phyloP scores from a whole-genome alignment of 1,140 invertebrate genomes.

The Musca domestica region DNA sequence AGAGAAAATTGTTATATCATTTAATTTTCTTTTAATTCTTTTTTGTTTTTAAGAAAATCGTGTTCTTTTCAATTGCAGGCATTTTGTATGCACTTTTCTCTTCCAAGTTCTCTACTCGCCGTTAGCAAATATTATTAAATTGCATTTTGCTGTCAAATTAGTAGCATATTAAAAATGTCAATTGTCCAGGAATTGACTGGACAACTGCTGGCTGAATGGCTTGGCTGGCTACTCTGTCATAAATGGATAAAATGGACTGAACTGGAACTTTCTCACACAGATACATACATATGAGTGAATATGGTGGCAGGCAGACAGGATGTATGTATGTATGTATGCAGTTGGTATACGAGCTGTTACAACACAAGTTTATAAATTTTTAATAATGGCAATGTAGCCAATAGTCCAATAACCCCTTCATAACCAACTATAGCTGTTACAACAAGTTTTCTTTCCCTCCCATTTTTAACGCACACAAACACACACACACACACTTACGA shows the following conservation, averaged over 20 bases:
- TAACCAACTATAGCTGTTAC: neutral
- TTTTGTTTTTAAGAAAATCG: too few relatives aligned
- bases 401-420: conserved; percentile 9
- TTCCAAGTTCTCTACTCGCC: too few relatives aligned
- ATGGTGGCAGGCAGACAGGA: neutral
- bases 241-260: too few relatives aligned
- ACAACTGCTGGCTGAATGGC: too few relatives aligned
- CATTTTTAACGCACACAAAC: too few relatives aligned
- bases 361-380: too few relatives aligned
- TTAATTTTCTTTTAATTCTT: neutral
- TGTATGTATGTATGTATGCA: neutral
- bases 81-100: neutral
- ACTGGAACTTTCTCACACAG: too few relatives aligned
- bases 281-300: too few relatives aligned
- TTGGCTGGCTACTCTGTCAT: too few relatives aligned
- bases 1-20: neutral
- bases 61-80: neutral
- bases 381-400: neutral
- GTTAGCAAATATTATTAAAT: conserved; percentile 14
- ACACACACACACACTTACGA: too few relatives aligned
- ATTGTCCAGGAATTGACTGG: conserved; percentile 4
- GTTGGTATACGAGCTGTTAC: neutral
- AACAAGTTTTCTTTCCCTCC: too few relatives aligned
- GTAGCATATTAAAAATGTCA: conserved; percentile 21
- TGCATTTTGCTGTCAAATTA: conserved; percentile 20